Percentiles rank a stretch among this genome's conserved stretches.
phyloP scores from a whole-genome alignment of 2,888 invertebrate species.

The Pristionchus entomophagus region DNA sequence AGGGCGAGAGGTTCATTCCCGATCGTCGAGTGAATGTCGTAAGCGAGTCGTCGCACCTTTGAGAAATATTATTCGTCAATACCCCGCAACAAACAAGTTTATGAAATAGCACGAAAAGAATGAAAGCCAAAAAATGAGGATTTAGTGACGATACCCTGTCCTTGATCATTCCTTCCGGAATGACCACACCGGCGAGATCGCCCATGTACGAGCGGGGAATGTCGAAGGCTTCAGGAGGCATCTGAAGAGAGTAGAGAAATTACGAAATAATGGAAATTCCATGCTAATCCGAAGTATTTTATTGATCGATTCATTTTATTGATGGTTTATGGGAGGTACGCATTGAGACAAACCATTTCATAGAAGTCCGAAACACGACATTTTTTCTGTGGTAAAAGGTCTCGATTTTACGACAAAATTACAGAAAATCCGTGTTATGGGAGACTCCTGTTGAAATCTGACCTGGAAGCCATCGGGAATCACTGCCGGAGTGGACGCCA shows the following conservation, averaged over 20 bases:
- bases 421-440: constrained; percentile 20
- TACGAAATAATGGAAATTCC: background rate
- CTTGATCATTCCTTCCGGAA: constrained; percentile 78
- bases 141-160: constrained; percentile 78
- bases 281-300: too few species aligned
- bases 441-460: too few species aligned
- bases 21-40: constrained; percentile 68
- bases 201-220: constrained; percentile 80
- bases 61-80: too few species aligned
- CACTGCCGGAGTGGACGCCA: constrained; percentile 58
- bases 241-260: constrained; percentile 59
- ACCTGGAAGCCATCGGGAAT: constrained; percentile 68
- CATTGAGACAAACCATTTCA: too few species aligned
- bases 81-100: too few species aligned
- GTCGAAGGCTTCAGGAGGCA: constrained; percentile 78
- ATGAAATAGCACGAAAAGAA: too few species aligned
- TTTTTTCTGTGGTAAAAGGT: too few species aligned
- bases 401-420: too few species aligned
- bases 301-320: too few species aligned
- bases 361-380: too few species aligned
- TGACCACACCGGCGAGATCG: constrained; percentile 79
- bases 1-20: constrained; percentile 77
- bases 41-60: constrained; percentile 36
- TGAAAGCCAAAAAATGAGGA: too few species aligned
- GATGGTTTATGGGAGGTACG: too few species aligned